phyloP scores from a whole-genome alignment of 2,113 vertebrate genomes.

The Cynoglossus semilaevis region DNA sequence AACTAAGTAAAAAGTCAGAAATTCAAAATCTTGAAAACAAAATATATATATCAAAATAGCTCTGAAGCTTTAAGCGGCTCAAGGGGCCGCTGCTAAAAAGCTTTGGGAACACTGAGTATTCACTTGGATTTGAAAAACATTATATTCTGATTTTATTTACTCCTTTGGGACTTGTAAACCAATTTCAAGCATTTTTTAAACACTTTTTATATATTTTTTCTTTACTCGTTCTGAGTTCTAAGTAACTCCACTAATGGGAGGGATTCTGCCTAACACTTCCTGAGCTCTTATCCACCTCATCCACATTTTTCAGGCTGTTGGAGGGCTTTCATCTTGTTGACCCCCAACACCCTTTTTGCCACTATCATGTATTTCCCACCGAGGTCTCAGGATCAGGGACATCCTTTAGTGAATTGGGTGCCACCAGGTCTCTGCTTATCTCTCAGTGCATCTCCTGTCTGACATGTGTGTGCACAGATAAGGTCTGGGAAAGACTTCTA shows the following conservation, averaged over 20 bases:
- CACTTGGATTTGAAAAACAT: no score
- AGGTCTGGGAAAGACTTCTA: conserved; percentile 1
- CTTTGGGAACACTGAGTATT: no score
- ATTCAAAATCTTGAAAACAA: no score
- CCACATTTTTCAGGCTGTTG: background rate
- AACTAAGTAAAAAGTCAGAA: no score
- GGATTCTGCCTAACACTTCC: background rate
- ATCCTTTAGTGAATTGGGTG: conserved; percentile 11
- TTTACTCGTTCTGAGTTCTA: background rate
- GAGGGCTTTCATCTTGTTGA: conserved; percentile 1
- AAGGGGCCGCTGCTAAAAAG: no score
- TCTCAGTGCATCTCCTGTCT: conserved; percentile 20
- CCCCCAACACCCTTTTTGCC: conserved; percentile 8
- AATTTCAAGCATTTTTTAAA: no score
- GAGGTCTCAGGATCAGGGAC: conserved; percentile 7
- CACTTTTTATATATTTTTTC: no score
- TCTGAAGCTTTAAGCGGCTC: no score
- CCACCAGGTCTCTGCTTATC: conserved; percentile 50
- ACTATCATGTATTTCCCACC: conserved; percentile 36
- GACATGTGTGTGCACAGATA: conserved; percentile 53
- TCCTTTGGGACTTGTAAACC: no score
- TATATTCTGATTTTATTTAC: no score
- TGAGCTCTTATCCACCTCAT: background rate
- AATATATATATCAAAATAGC: no score
- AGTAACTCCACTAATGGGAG: background rate